These are phyloP conservation scores for Ascaphus truei DNA, from an alignment of 2,113 vertebrate species.

Conservation along the genomic window DNA sequence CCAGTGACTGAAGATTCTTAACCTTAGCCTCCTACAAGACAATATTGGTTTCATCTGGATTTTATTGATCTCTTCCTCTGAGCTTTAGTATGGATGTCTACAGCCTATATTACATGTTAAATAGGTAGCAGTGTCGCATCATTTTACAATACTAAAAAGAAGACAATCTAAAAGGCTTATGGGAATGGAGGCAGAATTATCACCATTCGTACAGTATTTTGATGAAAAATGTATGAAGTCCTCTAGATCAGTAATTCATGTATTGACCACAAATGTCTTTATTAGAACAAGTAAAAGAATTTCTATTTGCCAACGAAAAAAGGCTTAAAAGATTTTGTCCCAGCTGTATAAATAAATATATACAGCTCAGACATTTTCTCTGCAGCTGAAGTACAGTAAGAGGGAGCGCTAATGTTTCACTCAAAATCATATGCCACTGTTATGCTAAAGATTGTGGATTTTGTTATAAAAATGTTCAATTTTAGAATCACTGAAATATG, in stretches of 20 bases:
- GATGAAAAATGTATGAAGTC: slow-evolving; percentile 11
- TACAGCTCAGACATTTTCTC: too few species aligned
- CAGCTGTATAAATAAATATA: slow-evolving; percentile 35
- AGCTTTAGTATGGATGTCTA: neutral
- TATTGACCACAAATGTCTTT: slow-evolving; percentile 33
- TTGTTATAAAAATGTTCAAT: slow-evolving; percentile 1
- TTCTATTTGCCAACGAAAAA: slow-evolving; percentile 21
- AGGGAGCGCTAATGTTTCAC: neutral
- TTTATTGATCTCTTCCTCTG: slow-evolving; percentile 32
- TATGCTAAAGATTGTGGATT: neutral
- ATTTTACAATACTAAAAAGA: slow-evolving; percentile 4
- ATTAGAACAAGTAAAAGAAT: slow-evolving; percentile 3
- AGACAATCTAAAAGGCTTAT: slow-evolving; percentile 11
- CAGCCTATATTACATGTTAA: slow-evolving; percentile 10
- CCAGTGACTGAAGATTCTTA: slow-evolving; percentile 5
- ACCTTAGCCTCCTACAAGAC: neutral
- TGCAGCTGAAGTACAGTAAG: neutral
- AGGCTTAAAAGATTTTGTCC: slow-evolving; percentile 15
- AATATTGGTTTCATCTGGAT: slow-evolving; percentile 28
- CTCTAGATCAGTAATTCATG: slow-evolving; percentile 21
- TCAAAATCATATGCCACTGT: neutral
- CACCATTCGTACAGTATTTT: slow-evolving; percentile 10
- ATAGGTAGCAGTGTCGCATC: neutral
- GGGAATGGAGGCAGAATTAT: slow-evolving; percentile 12
- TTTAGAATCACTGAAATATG: neutral